Percentiles rank a stretch among this genome's conserved stretches.
These are phyloP conservation scores for Acleris sparsana DNA, from an alignment of 2,888 invertebrate species.

Conservation along the genomic window DNA sequence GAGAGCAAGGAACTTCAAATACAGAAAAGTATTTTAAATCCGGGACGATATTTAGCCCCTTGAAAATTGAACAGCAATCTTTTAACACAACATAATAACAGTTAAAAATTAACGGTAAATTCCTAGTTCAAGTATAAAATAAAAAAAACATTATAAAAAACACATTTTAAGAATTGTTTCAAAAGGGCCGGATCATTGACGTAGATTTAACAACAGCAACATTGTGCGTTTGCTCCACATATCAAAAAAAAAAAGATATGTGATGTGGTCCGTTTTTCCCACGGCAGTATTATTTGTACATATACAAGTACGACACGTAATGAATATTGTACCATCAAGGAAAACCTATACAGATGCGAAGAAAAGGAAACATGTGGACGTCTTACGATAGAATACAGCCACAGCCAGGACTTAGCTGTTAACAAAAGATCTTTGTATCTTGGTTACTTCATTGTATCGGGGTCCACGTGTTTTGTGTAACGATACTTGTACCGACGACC, in stretches of 20 bases:
- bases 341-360: slow-evolving; percentile 3
- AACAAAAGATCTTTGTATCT: slow-evolving; percentile 32
- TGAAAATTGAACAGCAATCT: too few species aligned
- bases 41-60: too few species aligned
- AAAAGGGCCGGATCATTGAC: too few species aligned
- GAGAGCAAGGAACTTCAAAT: too few species aligned
- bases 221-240: not conserved
- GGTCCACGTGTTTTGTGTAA: not conserved
- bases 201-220: too few species aligned
- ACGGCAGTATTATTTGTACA: slow-evolving; percentile 9
- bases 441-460: slow-evolving; percentile 19
- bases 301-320: too few species aligned
- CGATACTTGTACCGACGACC: not conserved
- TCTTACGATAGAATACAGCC: slow-evolving; percentile 19
- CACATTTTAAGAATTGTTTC: too few species aligned
- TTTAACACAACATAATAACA: too few species aligned
- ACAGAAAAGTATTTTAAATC: too few species aligned
- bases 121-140: too few species aligned
- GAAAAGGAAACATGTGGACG: slow-evolving; percentile 22
- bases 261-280: slow-evolving; percentile 1
- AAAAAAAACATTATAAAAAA: too few species aligned
- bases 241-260: not conserved
- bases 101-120: too few species aligned
- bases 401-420: slow-evolving; percentile 10
- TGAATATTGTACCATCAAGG: slow-evolving; percentile 14